Evolutionary conservation across 2,888 invertebrate genomes (phyloP), one percentile per base, ranked within the genome.

Genomic region (Cantharis nigra): DNA sequence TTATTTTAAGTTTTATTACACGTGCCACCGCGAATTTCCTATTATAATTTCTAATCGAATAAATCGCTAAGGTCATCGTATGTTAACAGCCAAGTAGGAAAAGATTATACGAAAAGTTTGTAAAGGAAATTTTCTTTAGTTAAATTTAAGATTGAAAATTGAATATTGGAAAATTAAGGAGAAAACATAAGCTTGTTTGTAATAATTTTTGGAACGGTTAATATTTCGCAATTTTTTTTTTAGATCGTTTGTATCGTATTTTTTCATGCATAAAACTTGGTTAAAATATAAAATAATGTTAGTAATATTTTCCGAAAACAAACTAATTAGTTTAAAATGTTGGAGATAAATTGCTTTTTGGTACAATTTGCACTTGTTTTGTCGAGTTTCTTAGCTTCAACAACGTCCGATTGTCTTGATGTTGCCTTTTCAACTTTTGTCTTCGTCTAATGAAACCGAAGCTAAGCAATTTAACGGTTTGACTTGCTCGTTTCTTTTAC

Each of bases 401-500:
- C 20, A 70, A 70, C 33, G 74, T 70, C 63, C 71, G 71, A 71
- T 71, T 71, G 77, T 73, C 77, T 73, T 73, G 33, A 70, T 71
- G 77, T 71, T 74, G 65, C 77, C 70, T 77, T 77, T 73, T 64
- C 26, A 73, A 20, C 73, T 77, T 76, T 70, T 70, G 69, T 77
- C 74, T 75, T 72, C 63, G 16, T 74, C 67, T 74, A 77, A 77
- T 77, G 74, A 77, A 77, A 77, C 74, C 74, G 74, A 74, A 74
- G 69, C 71, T 74, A 63, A 63, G 74, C 71, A 77, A 77, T 77
- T 77, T 74, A 74, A 72, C 73, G 77, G 73, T 77, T 77, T 77
- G 77, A 71, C 71, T 77, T 63, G 71, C 69, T 72, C 70, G 70
- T 74, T 77, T 71, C 28, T 72, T 67, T 71, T 23, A 70, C 69